Evolutionary conservation across 2,113 vertebrate genomes (phyloP).

Genomic region (Lophius piscatorius): DNA sequence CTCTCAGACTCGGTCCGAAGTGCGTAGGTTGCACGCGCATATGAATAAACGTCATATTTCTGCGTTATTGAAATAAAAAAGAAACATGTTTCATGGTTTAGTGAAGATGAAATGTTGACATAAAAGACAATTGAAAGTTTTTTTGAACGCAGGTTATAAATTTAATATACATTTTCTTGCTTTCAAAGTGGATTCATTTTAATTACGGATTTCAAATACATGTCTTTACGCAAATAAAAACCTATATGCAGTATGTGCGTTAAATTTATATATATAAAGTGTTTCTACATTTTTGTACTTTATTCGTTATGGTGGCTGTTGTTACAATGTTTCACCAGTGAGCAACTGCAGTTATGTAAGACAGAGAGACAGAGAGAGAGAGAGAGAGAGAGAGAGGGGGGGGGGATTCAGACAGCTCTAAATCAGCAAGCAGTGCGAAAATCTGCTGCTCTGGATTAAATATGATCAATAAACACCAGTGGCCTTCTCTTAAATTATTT

Average conservation of each 20-base stretch:
- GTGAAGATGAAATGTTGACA: too few species aligned
- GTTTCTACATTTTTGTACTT: too few species aligned
- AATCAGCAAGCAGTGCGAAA: constrained; percentile 37
- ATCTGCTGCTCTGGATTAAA: constrained; percentile 32
- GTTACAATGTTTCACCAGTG: constrained; percentile 50
- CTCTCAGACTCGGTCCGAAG: constrained; percentile 37
- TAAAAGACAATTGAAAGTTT: too few species aligned
- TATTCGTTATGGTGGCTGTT: constrained; percentile 1
- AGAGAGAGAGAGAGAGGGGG: constrained; percentile 46
- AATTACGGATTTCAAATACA: too few species aligned
- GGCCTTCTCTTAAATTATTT: not conserved
- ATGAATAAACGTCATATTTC: not conserved
- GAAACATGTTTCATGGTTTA: too few species aligned
- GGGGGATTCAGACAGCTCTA: constrained; percentile 58
- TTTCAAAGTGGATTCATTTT: too few species aligned
- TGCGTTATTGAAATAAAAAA: not conserved
- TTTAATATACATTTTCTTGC: too few species aligned
- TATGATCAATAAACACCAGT: not conserved
- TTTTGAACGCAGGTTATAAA: too few species aligned
- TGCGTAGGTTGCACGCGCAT: constrained; percentile 40
- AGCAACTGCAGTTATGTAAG: constrained; percentile 77
- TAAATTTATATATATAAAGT: not conserved
- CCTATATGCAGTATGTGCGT: not conserved
- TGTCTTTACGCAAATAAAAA: not conserved
- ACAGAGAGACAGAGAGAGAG: constrained; percentile 14